Evolutionary conservation across 2,113 vertebrate genomes (phyloP).

Genomic region (Pedetes capensis): DNA sequence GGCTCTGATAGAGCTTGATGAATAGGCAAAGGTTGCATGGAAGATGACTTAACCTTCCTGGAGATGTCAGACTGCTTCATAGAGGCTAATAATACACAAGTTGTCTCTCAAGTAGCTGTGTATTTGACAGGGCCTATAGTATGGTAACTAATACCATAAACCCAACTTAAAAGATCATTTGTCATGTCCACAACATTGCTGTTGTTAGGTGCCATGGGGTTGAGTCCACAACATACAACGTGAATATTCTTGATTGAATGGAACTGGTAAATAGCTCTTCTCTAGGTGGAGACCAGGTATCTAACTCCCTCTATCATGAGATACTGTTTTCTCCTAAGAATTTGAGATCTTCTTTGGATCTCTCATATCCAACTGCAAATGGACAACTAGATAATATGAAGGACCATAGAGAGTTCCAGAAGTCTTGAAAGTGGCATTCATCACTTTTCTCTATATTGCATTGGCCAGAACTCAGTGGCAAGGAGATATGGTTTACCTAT

Average conservation of each 20-base stretch:
- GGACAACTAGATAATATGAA: fast-evolving
- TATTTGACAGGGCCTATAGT: fast-evolving
- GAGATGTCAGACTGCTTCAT: not conserved
- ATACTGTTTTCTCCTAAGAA: fast-evolving
- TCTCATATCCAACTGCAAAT: not conserved
- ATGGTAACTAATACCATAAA: not conserved
- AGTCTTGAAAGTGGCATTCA: not conserved
- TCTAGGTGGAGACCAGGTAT: not conserved
- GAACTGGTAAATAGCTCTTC: not conserved
- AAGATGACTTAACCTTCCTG: too few species aligned
- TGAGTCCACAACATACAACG: too few species aligned
- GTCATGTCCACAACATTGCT: not conserved
- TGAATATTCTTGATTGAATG: not conserved
- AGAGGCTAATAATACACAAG: fast-evolving
- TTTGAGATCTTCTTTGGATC: fast-evolving
- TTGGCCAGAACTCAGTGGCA: not conserved
- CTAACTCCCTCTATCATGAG: not conserved
- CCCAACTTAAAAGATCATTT: not conserved
- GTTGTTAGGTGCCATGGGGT: too few species aligned
- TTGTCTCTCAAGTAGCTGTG: not conserved
- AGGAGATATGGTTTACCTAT: not conserved
- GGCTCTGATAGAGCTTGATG: fast-evolving
- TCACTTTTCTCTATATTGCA: not conserved
- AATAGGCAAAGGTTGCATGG: fast-evolving
- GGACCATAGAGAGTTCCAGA: not conserved